These are phyloP conservation scores for Coracias cyanogaster DNA, from an alignment of 2,797 vertebrate species.

Conservation along the genomic window DNA sequence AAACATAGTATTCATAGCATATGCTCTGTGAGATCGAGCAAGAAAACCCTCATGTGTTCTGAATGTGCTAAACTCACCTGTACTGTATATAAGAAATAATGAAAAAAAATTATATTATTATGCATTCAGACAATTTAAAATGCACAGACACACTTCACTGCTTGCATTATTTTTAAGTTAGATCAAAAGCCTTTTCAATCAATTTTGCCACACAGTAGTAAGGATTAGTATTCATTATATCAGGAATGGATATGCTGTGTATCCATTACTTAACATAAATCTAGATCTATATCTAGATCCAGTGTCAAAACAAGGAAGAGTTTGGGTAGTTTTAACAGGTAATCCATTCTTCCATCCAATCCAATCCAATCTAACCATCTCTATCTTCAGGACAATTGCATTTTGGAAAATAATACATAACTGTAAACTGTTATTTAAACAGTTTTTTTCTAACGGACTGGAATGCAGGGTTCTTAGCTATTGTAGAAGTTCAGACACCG, in stretches of 20 bases:
- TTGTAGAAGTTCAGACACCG: neutral
- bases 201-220: neutral
- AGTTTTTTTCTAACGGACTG: neutral
- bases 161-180: conserved; percentile 5
- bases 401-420: neutral
- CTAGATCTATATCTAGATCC: neutral
- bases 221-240: neutral
- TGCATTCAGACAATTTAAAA: neutral
- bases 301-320: neutral
- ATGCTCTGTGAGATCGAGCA: neutral
- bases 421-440: neutral
- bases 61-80: neutral
- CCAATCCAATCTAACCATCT: neutral
- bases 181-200: conserved; percentile 18
- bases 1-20: neutral
- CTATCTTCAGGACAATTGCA: neutral
- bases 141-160: neutral
- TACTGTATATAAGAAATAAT: neutral
- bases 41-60: neutral
- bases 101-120: neutral
- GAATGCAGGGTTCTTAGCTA: neutral
- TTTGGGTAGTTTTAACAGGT: neutral
- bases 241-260: neutral
- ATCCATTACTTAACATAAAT: neutral
- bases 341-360: neutral